Evolutionary conservation across 2,888 invertebrate genomes (phyloP).

Genomic region (Drosophila pseudotalamancana): DNA sequence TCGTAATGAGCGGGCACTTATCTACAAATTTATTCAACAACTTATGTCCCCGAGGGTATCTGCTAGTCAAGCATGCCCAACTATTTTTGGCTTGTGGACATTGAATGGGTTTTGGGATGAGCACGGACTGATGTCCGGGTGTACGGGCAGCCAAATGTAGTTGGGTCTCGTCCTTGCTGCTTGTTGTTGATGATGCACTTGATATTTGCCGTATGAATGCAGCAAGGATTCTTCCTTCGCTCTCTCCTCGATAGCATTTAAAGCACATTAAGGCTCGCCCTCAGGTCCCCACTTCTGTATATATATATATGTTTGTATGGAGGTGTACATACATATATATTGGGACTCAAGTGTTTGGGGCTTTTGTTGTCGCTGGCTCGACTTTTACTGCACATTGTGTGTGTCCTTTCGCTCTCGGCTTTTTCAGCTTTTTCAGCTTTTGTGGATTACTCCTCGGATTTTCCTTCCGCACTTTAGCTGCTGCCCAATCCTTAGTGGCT

Average conservation of each 20-base stretch:
- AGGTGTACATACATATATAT: slow-evolving; percentile 7
- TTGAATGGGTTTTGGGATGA: slow-evolving; percentile 15
- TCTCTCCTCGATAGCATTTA: slow-evolving; percentile 70
- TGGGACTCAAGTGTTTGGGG: slow-evolving; percentile 35
- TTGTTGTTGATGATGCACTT: slow-evolving; percentile 74
- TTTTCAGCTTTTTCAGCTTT: slow-evolving; percentile 54
- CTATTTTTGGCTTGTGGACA: slow-evolving; percentile 28
- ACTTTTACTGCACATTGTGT: slow-evolving; percentile 64
- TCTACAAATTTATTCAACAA: too few species aligned
- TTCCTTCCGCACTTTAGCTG: slow-evolving; percentile 28
- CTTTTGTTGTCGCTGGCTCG: slow-evolving; percentile 51
- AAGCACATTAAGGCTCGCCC: slow-evolving; percentile 68
- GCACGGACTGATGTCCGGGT: slow-evolving; percentile 20
- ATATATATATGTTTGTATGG: slow-evolving; percentile 5
- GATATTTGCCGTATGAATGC: slow-evolving; percentile 78
- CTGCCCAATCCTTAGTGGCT: slow-evolving; percentile 3
- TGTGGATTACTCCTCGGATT: slow-evolving; percentile 68
- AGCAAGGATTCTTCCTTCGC: slow-evolving; percentile 10
- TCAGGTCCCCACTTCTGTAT: slow-evolving; percentile 9
- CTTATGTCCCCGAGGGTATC: too few species aligned
- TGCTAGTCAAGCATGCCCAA: too few species aligned
- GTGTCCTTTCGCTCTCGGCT: slow-evolving; percentile 15
- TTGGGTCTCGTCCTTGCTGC: slow-evolving; percentile 57
- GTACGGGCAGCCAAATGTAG: slow-evolving; percentile 53
- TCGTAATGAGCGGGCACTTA: too few species aligned